A percentile compares a stretch with the other conserved stretches of the same genome.
Evolutionary conservation across 2,113 vertebrate species (phyloP).

Genomic region (Nyctereutes procyonoides): DNA sequence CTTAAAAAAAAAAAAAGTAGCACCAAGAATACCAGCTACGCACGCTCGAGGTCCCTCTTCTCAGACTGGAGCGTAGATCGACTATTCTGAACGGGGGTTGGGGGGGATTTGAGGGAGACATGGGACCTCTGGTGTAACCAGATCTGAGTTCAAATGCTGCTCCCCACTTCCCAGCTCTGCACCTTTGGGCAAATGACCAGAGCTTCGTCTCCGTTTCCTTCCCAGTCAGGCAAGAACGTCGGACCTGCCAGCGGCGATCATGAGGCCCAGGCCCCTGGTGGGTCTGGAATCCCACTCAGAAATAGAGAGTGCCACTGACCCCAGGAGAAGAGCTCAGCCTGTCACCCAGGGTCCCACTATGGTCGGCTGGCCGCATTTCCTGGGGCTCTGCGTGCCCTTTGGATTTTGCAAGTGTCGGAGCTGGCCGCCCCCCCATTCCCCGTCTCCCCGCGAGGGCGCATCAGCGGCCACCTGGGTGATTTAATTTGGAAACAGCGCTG

Average conservation of each 20-base stretch:
- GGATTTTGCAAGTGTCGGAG: background rate
- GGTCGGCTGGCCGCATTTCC: rapidly evolving
- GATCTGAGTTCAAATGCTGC: background rate
- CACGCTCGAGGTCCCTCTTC: rapidly evolving
- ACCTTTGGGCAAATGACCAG: background rate
- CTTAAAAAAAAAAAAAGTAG: background rate
- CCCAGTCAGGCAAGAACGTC: background rate
- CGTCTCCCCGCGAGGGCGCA: rapidly evolving
- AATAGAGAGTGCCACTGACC: rapidly evolving
- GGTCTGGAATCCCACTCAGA: background rate
- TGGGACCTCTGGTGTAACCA: background rate
- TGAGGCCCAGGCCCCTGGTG: background rate
- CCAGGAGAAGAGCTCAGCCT: rapidly evolving
- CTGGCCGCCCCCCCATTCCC: background rate
- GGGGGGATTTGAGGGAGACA: background rate
- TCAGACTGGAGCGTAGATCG: background rate
- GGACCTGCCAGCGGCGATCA: rapidly evolving
- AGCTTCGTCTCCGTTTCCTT: background rate
- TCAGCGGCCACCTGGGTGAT: background rate
- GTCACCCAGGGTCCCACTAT: background rate
- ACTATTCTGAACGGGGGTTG: rapidly evolving
- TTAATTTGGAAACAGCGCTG: background rate
- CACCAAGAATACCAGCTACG: rapidly evolving
- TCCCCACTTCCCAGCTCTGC: rapidly evolving
- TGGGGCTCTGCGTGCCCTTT: rapidly evolving